Conservation (phyloP, 2,113 vertebrate genomes). For the Ellobius talpinus region DNA sequence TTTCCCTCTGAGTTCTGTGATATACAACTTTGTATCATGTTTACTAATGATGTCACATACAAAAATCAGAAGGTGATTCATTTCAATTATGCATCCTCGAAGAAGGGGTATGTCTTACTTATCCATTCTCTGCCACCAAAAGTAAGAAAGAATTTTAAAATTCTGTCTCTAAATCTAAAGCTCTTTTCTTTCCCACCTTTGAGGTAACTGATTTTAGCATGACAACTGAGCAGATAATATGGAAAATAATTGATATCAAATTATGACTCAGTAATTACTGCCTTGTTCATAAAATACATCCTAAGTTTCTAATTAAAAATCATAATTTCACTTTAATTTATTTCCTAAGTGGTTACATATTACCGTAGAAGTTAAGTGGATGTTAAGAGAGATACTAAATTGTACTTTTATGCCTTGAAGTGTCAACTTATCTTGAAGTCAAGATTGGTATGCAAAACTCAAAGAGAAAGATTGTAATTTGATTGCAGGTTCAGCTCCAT, state of each 20-base stretch:
- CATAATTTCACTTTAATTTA: conserved; percentile 76
- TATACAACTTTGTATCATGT: background rate
- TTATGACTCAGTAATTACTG: conserved; percentile 31
- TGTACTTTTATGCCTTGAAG: conserved; percentile 76
- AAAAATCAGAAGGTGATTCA: conserved; percentile 2
- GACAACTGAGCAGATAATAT: background rate
- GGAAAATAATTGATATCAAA: conserved; percentile 51
- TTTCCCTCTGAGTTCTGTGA: background rate
- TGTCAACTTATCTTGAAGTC: conserved; percentile 78
- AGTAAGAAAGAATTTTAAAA: background rate
- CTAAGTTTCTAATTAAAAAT: conserved; percentile 62
- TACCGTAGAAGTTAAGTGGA: conserved; percentile 77
- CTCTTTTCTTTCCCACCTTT: conserved; percentile 4
- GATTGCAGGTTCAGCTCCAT: conserved; percentile 68
- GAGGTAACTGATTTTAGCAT: background rate
- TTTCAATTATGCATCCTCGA: background rate
- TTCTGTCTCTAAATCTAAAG: background rate
- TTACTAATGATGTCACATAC: background rate
- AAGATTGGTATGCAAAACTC: conserved; percentile 66
- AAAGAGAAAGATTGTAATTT: conserved; percentile 69
- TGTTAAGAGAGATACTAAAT: conserved; percentile 75
- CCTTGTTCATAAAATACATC: conserved; percentile 25
- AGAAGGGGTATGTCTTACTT: background rate
- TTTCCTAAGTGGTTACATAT: conserved; percentile 72
- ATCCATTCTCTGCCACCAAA: too few relatives aligned